phyloP scores from a whole-genome alignment of 2,888 invertebrate genomes.

The Taphrorychus bicolor region DNA sequence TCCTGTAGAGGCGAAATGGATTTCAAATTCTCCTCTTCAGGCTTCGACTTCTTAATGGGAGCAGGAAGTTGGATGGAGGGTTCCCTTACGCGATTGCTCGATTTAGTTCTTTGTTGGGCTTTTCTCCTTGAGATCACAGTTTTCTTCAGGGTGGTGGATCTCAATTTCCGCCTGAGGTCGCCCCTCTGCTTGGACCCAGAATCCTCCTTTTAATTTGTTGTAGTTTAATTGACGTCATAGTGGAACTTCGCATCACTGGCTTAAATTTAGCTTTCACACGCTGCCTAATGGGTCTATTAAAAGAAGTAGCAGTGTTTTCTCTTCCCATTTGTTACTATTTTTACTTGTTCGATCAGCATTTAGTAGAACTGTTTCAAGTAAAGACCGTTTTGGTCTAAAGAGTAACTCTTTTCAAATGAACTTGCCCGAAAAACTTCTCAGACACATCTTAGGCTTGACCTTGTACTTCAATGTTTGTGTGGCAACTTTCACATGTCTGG shows the following conservation, averaged over 20 bases:
- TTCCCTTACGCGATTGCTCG: conserved; percentile 30
- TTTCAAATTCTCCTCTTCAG: conserved; percentile 8
- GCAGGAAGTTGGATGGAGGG: conserved; percentile 2
- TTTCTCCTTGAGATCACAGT: conserved; percentile 45
- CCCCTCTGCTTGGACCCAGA: conserved; percentile 45
- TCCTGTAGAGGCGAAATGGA: not conserved
- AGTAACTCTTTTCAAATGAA: conserved; percentile 57
- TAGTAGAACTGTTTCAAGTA: conserved; percentile 21
- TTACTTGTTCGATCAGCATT: conserved; percentile 20
- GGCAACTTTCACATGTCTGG: conserved; percentile 57
- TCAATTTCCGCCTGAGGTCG: conserved; percentile 46
- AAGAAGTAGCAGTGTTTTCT: not conserved
- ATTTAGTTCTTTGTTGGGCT: conserved; percentile 40
- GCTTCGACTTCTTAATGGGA: conserved; percentile 7
- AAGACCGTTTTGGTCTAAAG: conserved; percentile 19
- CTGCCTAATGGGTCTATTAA: too few relatives aligned
- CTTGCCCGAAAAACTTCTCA: conserved; percentile 59
- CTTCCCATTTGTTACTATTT: conserved; percentile 25
- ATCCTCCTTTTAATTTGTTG: conserved; percentile 50
- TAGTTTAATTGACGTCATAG: conserved; percentile 24
- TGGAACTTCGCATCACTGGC: not conserved
- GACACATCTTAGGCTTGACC: conserved; percentile 57
- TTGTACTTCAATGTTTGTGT: conserved; percentile 55
- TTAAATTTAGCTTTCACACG: too few relatives aligned
- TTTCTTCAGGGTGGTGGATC: conserved; percentile 50